These are phyloP conservation scores for Trogon surrucura DNA, from an alignment of 2,113 vertebrate genomes.

Conservation along the genomic window DNA sequence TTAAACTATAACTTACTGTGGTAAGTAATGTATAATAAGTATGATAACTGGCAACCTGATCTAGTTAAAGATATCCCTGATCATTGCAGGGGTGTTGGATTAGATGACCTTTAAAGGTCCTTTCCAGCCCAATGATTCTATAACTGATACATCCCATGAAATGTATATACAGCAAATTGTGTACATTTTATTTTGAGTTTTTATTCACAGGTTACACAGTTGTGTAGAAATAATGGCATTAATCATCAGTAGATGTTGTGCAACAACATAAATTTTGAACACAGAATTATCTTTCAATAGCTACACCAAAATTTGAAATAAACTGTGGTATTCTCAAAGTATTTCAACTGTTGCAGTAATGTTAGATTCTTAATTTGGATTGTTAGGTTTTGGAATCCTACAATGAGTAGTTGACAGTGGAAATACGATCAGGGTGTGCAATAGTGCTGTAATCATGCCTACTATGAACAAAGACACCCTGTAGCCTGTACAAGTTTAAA, in stretches of 20 bases:
- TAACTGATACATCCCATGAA: not conserved
- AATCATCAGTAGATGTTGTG: not conserved
- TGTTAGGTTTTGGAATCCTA: not conserved
- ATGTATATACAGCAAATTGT: not conserved
- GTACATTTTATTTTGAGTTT: not conserved
- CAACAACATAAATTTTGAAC: not conserved
- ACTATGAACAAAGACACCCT: not conserved
- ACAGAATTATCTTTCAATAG: not conserved
- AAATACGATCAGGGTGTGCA: not conserved
- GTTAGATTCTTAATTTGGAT: not conserved
- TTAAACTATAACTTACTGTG: not conserved
- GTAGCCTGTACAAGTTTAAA: not conserved
- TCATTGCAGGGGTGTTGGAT: no score
- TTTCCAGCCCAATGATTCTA: no score
- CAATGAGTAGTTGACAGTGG: not conserved
- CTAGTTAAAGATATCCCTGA: no score
- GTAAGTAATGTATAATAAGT: no score
- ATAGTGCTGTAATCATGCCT: not conserved
- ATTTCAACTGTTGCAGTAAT: not conserved
- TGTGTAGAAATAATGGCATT: not conserved
- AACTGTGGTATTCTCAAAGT: not conserved
- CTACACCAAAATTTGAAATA: not conserved
- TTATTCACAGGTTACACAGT: fast-evolving
- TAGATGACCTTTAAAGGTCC: no score
- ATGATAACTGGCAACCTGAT: no score